phyloP scores from a whole-genome alignment of 2,888 invertebrate species.

The Lepidonotus clava region DNA sequence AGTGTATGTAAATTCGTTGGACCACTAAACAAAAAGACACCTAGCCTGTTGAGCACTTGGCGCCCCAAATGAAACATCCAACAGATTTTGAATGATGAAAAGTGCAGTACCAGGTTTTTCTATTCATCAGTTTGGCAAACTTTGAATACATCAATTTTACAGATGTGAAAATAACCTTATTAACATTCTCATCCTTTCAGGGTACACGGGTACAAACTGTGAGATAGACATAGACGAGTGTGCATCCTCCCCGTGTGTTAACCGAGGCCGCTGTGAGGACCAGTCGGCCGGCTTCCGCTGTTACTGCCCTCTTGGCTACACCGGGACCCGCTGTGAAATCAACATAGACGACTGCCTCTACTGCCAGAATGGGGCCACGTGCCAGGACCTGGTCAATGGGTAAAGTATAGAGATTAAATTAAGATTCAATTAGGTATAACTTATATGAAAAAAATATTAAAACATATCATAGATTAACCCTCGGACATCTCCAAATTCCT shows the following conservation, averaged over 20 bases:
- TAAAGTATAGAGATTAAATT: slow-evolving; percentile 25
- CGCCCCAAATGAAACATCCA: not conserved
- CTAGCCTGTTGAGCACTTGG: not conserved
- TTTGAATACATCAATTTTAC: not conserved
- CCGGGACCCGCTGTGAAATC: slow-evolving; percentile 24
- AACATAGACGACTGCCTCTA: slow-evolving; percentile 55
- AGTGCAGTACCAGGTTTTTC: not conserved
- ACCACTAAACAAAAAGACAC: too few relatives aligned
- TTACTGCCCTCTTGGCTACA: slow-evolving; percentile 53
- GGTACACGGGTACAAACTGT: slow-evolving; percentile 52
- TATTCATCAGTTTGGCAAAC: not conserved
- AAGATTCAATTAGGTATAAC: too few relatives aligned
- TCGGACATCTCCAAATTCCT: too few relatives aligned
- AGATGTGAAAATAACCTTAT: not conserved
- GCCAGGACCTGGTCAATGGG: slow-evolving; percentile 56
- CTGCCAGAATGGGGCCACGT: slow-evolving; percentile 51
- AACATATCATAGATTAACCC: too few relatives aligned
- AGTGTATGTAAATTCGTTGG: too few relatives aligned
- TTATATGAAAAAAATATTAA: too few relatives aligned
- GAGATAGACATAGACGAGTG: slow-evolving; percentile 52
- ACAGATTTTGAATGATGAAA: not conserved
- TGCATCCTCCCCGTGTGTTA: slow-evolving; percentile 5
- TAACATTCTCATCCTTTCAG: not conserved
- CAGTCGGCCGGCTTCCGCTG: slow-evolving; percentile 45
- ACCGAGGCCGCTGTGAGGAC: slow-evolving; percentile 52